Evolutionary conservation across 2,888 invertebrate species (phyloP), one percentile per base, ranked within the genome.

Genomic region (Deilephila porcellus): DNA sequence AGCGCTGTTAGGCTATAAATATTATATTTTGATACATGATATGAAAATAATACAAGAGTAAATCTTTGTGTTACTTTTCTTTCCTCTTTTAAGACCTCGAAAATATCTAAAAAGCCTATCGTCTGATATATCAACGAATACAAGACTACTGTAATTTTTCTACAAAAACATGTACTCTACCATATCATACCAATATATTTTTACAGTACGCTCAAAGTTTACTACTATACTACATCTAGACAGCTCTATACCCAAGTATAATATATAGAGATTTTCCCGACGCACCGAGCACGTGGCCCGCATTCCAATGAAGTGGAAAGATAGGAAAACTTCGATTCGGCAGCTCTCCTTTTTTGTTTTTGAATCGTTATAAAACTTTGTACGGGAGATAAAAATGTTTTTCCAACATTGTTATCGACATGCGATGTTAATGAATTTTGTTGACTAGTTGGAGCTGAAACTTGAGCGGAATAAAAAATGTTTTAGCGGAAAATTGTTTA

Each of bases 261-360:
- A 64, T 64, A 67, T 67, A 52, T 67, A 73, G 64, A 59, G 29
- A 67, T 67, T 73, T 59, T 56, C 56, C 52, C 53, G 45, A 73
- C 72, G 72, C 72, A 67, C 20, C 62, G 62, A 17, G 37, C 73
- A 73, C 71, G 73, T 60, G 71, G 70, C 71, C 62, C 62, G 73
- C 62, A 73, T 73, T 37, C 73, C 73, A 73, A 73, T 71, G 62
- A 71, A 62, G 62, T 71, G 73, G 73, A 73, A 73, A 73, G 73
- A 73, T 73, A 73, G 62, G 34, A 53, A 45, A 71, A 25, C 37
- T 71, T 71, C 56, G 20, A 71, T 52, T 67, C 67, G 52, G 67
- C 67, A 52, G 45, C 45, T 45, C 52, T 25, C 45, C 52, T 52
- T 67, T 67, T 67, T 56, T 67, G 45, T 45, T 67, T 67, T 67